Percentiles rank a stretch among this genome's conserved stretches.
These are phyloP conservation scores for Brachionichthys hirsutus DNA, from an alignment of 2,113 vertebrate species.

Conservation along the genomic window DNA sequence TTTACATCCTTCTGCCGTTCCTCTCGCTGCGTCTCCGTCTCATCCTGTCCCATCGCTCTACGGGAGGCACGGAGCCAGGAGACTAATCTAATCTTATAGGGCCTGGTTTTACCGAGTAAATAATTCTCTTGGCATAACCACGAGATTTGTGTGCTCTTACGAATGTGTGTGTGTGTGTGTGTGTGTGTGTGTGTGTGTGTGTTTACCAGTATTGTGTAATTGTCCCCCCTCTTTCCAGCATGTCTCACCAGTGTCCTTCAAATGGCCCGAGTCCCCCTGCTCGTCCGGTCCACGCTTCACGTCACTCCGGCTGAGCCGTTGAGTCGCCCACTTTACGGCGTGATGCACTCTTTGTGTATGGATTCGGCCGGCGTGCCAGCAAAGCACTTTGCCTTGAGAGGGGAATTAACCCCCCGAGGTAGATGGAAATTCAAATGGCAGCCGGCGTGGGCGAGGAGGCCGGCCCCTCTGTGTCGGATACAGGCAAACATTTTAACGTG, in stretches of 20 bases:
- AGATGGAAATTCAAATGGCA: slow-evolving; percentile 71
- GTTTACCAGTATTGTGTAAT: slow-evolving; percentile 13
- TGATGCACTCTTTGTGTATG: slow-evolving; percentile 71
- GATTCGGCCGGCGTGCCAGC: slow-evolving; percentile 70
- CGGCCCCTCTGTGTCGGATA: slow-evolving; percentile 38
- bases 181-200: slow-evolving; percentile 4
- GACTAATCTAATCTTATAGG: slow-evolving; percentile 65
- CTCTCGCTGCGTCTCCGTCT: slow-evolving; percentile 19
- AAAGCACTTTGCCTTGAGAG: slow-evolving; percentile 75
- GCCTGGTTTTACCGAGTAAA: slow-evolving; percentile 46
- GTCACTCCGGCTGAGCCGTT: slow-evolving; percentile 55
- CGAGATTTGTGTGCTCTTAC: background rate
- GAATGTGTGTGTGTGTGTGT: slow-evolving; percentile 8
- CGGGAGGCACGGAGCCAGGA: slow-evolving; percentile 39
- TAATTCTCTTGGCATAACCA: slow-evolving; percentile 57
- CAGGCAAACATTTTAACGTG: no score
- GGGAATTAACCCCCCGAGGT: slow-evolving; percentile 71
- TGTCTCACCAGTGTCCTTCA: slow-evolving; percentile 24
- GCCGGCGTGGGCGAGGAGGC: slow-evolving; percentile 43
- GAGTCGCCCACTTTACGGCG: slow-evolving; percentile 74
- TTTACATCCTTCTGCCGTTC: slow-evolving; percentile 16
- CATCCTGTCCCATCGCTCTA: slow-evolving; percentile 23
- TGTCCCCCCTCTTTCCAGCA: slow-evolving; percentile 2
- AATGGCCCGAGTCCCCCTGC: slow-evolving; percentile 8
- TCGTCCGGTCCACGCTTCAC: slow-evolving; percentile 59